Base-by-base conservation (phyloP, 2,797 vertebrate genomes). In the Crax fasciolata region DNA sequence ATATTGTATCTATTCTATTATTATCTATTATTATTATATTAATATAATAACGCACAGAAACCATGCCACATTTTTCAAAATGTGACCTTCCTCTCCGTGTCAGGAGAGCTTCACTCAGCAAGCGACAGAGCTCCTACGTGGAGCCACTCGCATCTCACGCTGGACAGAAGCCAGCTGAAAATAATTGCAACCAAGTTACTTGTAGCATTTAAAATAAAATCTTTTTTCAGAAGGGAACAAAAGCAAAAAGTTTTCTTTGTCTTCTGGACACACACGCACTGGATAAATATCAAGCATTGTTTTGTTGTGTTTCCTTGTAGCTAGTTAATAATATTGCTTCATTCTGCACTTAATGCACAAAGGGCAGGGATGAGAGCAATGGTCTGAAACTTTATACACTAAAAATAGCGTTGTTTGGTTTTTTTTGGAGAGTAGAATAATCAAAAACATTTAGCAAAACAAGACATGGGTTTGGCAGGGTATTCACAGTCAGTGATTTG, bases 331-430 rank as follows among this genome's bases (percentile, higher is more conserved):
- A 43, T 77, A 80, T 92, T 95, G 78, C 93, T 89, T 96, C 84
- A 93, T 57, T 85, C 84, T 32, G 57, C 38, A 49, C 32, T 84
- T 55, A 67, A 63, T 43, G 28, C 78, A 74, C 84, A 85, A 96
- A 92, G 86, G 84, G 61, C 65, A 89, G 90, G 52, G 52, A 73
- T 20, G 21, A 92, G 35, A 83, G 48, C 11, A 63, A 72, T 16
- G 20, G 49, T 66, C 73, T 89, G 58, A 87, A 96, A 75, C 46
- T 90, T 89, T 18, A 74, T 32, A 75, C 32, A 55, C 65, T 94
- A 96, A 95, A 96, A 94, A 95, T 95, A 96, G 58, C 43, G 87
- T 75, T 80, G 65, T 89, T 96, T 90, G 85, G 46, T 43, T 14
- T 75, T 87, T 70, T 15, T 18, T 27, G 49, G 61, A 81, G 38